Percentiles rank a stretch among this genome's conserved stretches.
Evolutionary conservation across 2,113 vertebrate genomes (phyloP).

Genomic region (Dipodomys merriami): DNA sequence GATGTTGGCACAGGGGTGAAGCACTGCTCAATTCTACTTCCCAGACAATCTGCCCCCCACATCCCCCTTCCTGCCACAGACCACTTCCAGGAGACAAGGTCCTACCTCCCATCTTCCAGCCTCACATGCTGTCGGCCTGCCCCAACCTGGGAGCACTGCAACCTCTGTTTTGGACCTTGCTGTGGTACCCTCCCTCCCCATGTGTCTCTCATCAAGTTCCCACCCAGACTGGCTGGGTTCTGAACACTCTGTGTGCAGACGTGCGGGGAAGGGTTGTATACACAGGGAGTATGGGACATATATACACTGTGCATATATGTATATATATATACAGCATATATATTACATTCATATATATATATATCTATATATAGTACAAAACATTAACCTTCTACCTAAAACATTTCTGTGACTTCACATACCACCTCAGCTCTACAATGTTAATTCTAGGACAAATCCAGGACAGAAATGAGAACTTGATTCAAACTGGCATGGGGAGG

Average conservation of each 20-base stretch:
- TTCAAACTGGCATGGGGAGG: not conserved
- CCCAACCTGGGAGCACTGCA: not conserved
- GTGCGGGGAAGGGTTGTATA: slow-evolving; percentile 72
- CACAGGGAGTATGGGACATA: slow-evolving; percentile 73
- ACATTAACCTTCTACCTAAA: slow-evolving; percentile 75
- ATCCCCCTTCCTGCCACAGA: not conserved
- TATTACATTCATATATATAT: slow-evolving; percentile 80
- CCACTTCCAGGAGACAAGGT: not conserved
- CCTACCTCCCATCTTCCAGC: not conserved
- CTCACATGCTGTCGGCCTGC: not conserved
- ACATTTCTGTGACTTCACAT: slow-evolving; percentile 61
- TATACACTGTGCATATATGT: slow-evolving; percentile 82
- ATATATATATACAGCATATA: slow-evolving; percentile 68
- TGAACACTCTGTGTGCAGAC: slow-evolving; percentile 77
- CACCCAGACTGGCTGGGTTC: slow-evolving; percentile 75
- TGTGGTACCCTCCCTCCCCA: not conserved
- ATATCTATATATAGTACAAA: slow-evolving; percentile 81
- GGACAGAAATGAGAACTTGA: slow-evolving; percentile 19
- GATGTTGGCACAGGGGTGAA: not conserved
- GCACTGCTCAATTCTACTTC: too few species aligned
- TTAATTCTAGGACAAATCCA: slow-evolving; percentile 52
- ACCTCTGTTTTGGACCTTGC: not conserved
- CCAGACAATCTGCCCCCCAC: not conserved
- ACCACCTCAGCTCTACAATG: slow-evolving; percentile 57
- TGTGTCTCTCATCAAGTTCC: slow-evolving; percentile 56